Base-by-base conservation (phyloP, 2,888 invertebrate species). In the Sinohyriopsis cumingii region DNA sequence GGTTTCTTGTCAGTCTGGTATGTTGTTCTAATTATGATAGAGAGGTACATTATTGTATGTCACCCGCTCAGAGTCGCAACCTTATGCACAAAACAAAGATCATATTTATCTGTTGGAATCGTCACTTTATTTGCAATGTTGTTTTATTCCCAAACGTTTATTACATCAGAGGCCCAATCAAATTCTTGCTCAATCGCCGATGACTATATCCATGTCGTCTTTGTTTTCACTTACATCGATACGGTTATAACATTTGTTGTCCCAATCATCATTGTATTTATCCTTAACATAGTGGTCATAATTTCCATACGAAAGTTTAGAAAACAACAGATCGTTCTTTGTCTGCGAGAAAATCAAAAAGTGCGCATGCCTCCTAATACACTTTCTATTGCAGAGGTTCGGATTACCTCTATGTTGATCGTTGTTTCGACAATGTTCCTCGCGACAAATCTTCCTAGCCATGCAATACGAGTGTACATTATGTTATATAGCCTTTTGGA, bases 11-110 rank as follows among this genome's bases (percentile, higher is more conserved):
- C 95, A 81, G 94, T 94, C 0, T 96, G 96, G 95, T 92, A 95
- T 76, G 95, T 95, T n/a, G 94, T 95, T 7, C 93, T 95, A 0
- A 96, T 96, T 87, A 96, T 96, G 1, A 92, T 95, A 4, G 96
- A 96, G 87, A 92, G 96, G 18, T 95, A 94, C 87, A 93, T 96
- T 5, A 95, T 95, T 0, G 95, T 96, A 1, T 91, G 93, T 77
- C 94, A 95, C 87, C 95, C 95, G 0, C 88, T 95, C 66, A 92
- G 92, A 61, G 79, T 83, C 19, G 80, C 82, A 0, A 65, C 75
- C 1, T 67, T 86, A 56, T 84, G 86, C 72, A 84, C 84, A 60
- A 80, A 74, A 59, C 73, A 67, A 59, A 74, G 82, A 57, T 79
- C 84, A 1, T 72, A 75, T 7, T 65, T 73, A 1, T 77, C 82